Conservation (phyloP, 2,888 invertebrate species). For the Archips crataeganus region DNA sequence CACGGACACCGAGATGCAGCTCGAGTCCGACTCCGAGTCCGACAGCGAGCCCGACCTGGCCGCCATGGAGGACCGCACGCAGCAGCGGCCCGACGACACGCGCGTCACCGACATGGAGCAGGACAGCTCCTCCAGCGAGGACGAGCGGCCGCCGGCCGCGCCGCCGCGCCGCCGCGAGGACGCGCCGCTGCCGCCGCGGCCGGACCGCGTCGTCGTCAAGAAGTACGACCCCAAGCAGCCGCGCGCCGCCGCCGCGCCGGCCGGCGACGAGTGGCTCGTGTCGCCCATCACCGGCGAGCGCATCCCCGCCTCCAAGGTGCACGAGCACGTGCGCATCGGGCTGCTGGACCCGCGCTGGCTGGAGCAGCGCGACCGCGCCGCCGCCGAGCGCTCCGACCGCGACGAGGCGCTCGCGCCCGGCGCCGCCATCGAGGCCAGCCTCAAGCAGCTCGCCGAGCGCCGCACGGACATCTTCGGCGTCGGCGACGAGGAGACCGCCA, state of each 20-base stretch:
- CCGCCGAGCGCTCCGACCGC: constrained; percentile 97
- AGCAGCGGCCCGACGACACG: constrained; percentile 74
- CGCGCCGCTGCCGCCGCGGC: constrained; percentile 93
- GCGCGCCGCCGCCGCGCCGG: constrained; percentile 87
- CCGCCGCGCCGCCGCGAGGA: constrained; percentile 75
- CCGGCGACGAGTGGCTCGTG: constrained; percentile 94
- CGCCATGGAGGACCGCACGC: constrained; percentile 88
- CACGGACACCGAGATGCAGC: constrained; percentile 95
- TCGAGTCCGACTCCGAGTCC: constrained; percentile 92
- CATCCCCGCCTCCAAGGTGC: constrained; percentile 98
- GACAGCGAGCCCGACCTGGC: constrained; percentile 83
- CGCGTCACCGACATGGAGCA: constrained; percentile 96
- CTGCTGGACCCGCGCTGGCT: constrained; percentile 98
- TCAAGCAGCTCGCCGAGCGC: constrained; percentile 96
- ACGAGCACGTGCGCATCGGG: constrained; percentile 99
- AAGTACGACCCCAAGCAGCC: constrained; percentile 96
- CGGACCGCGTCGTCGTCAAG: constrained; percentile 97
- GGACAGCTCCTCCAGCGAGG: constrained; percentile 89
- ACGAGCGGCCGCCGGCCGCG: constrained; percentile 62
- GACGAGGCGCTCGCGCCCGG: constrained; percentile 85
- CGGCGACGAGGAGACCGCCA: constrained; percentile 99
- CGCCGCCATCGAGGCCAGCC: constrained; percentile 97
- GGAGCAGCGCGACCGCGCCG: constrained; percentile 97
- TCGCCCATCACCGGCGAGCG: constrained; percentile 99
- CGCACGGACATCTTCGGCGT: constrained; percentile 99